Evolutionary conservation across 1,140 invertebrate genomes (phyloP), one percentile per base, ranked within the genome.

Genomic region (Hypsibius dujardini): DNA sequence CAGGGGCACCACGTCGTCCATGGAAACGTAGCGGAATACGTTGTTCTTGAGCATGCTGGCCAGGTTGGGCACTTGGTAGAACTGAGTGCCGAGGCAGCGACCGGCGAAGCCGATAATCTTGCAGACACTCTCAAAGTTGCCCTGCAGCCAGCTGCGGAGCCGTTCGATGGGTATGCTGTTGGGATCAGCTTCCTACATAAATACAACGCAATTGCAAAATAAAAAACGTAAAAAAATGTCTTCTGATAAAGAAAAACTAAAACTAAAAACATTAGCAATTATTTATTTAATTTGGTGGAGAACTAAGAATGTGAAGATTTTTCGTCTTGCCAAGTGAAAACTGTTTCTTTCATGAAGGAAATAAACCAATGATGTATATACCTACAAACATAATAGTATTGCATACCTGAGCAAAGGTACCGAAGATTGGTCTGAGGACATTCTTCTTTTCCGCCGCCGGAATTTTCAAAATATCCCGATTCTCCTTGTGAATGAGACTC

Each of bases 51-150:
- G 42, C 12, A 67, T 7, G 3, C 42, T 42, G 12, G 62, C 62
- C 62, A 67, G 42, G 42, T 67, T 67, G 45, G 62, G 62, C 12
- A 67, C 42, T 42, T 67, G 62, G 42, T 67, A 67, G 62, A 67
- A 67, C 42, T 67, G 62, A 3, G 12, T 42, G 42, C 62, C 62
- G 12, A 67, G 45, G 45, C 62, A 67, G 3, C 62, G 62, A 45
- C 62, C 62, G 12, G 62, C 62, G 45, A 15, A 67, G 3, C 62
- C 62, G 42, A 67, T 67, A 42, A 67, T 67, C 62, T 42, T 12
- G 42, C 62, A 67, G 42, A 45, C 62, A 42, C 12, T 15, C 45
- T 67, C 62, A 12, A 67, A 42, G 42, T 67, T 67, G 12, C 12
- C 42, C 7, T 67, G 62, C 42, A 67, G 12, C 62, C 62, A 67